phyloP scores from a whole-genome alignment of 2,888 invertebrate species.

The Conus canariensis region DNA sequence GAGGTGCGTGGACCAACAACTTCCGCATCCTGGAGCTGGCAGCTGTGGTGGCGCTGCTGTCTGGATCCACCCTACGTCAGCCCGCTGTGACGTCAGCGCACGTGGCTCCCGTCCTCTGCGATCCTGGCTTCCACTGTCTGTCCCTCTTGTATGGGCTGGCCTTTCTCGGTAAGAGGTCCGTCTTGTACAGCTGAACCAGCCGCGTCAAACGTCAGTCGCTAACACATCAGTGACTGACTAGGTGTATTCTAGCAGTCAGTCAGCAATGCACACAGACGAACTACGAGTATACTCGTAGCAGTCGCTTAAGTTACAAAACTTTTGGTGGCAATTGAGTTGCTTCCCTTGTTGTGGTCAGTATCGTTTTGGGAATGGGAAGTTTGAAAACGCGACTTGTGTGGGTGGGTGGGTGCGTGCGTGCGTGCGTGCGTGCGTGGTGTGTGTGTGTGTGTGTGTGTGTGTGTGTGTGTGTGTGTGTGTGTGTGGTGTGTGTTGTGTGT shows the following conservation, averaged over 20 bases:
- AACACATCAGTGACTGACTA: no score
- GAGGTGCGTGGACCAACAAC: constrained; percentile 27
- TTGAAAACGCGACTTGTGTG: no score
- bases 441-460: constrained; percentile 24
- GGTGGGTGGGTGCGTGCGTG: not conserved
- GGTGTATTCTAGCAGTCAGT: no score
- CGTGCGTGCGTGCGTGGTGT: not conserved
- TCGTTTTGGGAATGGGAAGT: no score
- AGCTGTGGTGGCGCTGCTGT: constrained; percentile 26
- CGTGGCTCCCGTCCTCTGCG: not conserved
- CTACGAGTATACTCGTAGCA: no score
- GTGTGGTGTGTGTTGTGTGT: constrained; percentile 2
- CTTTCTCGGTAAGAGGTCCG: constrained; percentile 8
- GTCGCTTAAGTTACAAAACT: no score
- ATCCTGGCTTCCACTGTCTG: constrained; percentile 13
- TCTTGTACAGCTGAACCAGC: no score
- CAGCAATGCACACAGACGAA: no score
- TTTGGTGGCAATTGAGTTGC: no score
- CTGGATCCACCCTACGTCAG: not conserved
- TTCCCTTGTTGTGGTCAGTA: no score
- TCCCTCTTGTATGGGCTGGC: not conserved
- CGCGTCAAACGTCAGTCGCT: no score
- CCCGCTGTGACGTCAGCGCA: not conserved
- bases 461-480: constrained; percentile 9
- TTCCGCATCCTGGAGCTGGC: constrained; percentile 30